A percentile compares a stretch with the other conserved stretches of the same genome.
phyloP scores from a whole-genome alignment of 2,888 invertebrate species.

The Eupeodes luniger region DNA sequence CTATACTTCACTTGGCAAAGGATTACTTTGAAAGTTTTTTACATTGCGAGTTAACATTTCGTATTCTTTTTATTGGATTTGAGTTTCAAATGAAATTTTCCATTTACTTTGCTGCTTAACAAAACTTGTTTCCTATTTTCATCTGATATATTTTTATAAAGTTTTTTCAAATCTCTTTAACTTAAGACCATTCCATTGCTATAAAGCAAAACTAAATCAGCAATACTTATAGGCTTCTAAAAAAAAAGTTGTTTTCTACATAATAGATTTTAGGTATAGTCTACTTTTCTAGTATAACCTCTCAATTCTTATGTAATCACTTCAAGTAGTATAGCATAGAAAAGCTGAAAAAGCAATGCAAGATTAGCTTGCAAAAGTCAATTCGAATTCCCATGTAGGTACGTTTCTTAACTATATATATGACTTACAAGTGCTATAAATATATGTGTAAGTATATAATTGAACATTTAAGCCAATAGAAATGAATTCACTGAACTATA shows the following conservation, averaged over 20 bases:
- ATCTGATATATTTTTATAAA: no score
- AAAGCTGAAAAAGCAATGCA: constrained; percentile 10
- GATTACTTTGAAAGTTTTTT: no score
- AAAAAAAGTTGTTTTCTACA: neutral
- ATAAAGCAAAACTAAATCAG: neutral
- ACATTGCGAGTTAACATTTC: no score
- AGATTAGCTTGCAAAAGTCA: constrained; percentile 34
- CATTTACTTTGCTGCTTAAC: no score
- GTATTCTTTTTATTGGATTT: no score
- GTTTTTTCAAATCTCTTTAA: neutral
- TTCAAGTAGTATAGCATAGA: neutral
- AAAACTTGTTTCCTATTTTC: no score
- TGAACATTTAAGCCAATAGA: constrained; percentile 53
- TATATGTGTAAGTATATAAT: constrained; percentile 16
- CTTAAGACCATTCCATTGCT: neutral
- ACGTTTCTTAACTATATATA: neutral
- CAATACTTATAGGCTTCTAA: neutral
- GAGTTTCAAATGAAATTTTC: no score
- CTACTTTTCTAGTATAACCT: neutral
- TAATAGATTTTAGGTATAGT: neutral
- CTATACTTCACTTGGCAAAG: no score
- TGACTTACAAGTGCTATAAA: constrained; percentile 1
- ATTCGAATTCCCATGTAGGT: neutral
- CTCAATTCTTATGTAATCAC: neutral
- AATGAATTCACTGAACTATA: constrained; percentile 51